Base-by-base conservation (phyloP, 1,140 invertebrate genomes). In the Drosophila grimshawi region DNA sequence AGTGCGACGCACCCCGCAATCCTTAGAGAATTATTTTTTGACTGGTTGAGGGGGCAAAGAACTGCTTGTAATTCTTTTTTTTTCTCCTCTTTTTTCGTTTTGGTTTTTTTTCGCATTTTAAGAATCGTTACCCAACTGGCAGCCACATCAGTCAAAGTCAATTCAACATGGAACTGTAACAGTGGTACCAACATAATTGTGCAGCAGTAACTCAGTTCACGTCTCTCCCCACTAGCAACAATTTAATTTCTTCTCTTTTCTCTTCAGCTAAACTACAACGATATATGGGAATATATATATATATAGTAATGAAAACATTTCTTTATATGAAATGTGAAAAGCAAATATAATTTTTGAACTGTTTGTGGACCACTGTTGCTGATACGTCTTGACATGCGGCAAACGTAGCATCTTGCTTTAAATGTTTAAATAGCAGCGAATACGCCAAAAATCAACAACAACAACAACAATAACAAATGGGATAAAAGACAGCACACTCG, bases 381-480 rank as follows among this genome's bases (percentile, higher is more conserved):
- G 51, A 55, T 33, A 43, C 35, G 53, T 49, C 43, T 75, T 57
- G 39, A 33, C 46, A 86, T 86, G 80, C 82, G 67, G 48, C 76
- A 72, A 82, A 86, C 82, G 82, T 86, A 85, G 70, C 78, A 66
- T 46, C 75, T 86, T 81, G 78, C 82, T 86, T 86, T 86, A 86
- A 86, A 86, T 86, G 81, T 76, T 86, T 85, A 85, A 85, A 86
- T 85, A 74, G 74, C 70, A 74, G 81, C 78, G 73, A 80, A 78
- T 76, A 78, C 66, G 76, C 76, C 57, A 79, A 74, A 80, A 80
- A 80, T 79, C 72, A 79, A 66, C 67, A 83, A 46, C 57, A 52
- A 56, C 57, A 52, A 56, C 43, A 60, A 29, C 32, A 11, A 39
- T 62, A 77, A 78, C 65, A 74, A 70, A 76, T 48, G 46, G 68